A percentile compares a stretch with the other conserved stretches of the same genome.
Conservation (phyloP, 2,113 vertebrate species). For the Silurus meridionalis region DNA sequence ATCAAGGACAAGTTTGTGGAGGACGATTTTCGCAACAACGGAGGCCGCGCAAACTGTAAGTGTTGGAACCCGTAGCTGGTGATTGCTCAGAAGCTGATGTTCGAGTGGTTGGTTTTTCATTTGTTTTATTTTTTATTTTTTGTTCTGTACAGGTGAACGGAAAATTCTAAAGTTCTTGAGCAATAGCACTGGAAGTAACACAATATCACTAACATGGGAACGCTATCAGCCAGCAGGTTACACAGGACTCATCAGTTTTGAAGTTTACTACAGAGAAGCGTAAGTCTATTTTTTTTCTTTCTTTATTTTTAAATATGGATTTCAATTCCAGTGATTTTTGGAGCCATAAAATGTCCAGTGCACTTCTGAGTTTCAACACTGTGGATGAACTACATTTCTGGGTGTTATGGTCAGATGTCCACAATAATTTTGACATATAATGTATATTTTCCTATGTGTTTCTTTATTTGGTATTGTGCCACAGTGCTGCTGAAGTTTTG, state of each 20-base stretch:
- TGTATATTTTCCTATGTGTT: too few species aligned
- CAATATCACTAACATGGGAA: conserved; percentile 89
- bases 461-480: not conserved
- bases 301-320: not conserved
- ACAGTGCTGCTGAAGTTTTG: not conserved
- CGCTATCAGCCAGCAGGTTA: conserved; percentile 90
- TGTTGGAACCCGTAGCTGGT: not conserved
- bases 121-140: not conserved
- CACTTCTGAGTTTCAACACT: not conserved
- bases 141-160: conserved; percentile 77
- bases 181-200: conserved; percentile 85
- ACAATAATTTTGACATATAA: not conserved
- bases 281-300: conserved; percentile 68
- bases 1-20: conserved; percentile 83
- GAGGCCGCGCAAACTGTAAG: conserved; percentile 94
- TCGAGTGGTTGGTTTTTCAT: not conserved
- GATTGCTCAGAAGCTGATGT: not conserved
- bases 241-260: conserved; percentile 94
- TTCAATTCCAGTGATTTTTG: too few species aligned
- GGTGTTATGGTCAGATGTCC: not conserved
- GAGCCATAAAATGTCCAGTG: not conserved
- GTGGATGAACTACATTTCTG: not conserved
- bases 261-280: conserved; percentile 98
- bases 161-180: conserved; percentile 86
- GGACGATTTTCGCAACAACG: conserved; percentile 88